A percentile compares a stretch with the other conserved stretches of the same genome.
phyloP scores from a whole-genome alignment of 1,140 invertebrate genomes.

The Diploscapter pachys region DNA sequence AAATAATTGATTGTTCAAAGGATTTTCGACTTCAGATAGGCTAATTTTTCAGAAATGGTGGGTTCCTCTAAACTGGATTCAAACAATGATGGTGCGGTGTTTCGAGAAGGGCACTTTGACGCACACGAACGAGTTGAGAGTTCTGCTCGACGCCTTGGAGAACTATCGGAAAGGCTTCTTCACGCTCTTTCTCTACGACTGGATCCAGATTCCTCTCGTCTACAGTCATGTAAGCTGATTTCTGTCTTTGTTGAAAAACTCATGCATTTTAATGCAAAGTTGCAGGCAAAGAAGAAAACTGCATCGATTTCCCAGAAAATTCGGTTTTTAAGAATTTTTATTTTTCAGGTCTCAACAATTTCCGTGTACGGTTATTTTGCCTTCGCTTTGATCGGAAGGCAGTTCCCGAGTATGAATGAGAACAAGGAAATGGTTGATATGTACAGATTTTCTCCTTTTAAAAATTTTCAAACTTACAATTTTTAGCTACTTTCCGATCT shows the following conservation, averaged over 20 bases:
- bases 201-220: conserved; percentile 64
- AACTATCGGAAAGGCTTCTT: conserved; percentile 44
- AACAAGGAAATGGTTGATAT: conserved; percentile 67
- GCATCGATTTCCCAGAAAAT: neutral
- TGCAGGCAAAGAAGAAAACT: neutral
- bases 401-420: conserved; percentile 34
- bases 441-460: conserved; percentile 9
- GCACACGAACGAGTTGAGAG: conserved; percentile 41
- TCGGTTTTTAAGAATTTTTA: neutral
- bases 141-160: conserved; percentile 40
- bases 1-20: no score
- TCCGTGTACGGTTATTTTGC: conserved; percentile 43
- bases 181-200: conserved; percentile 64
- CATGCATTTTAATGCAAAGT: no score
- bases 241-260: conserved; percentile 19
- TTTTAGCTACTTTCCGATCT: conserved; percentile 76
- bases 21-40: conserved; percentile 3
- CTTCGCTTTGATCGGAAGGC: conserved; percentile 42
- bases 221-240: conserved; percentile 63
- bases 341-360: conserved; percentile 51
- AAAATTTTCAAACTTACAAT: neutral
- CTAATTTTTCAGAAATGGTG: conserved; percentile 41
- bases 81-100: conserved; percentile 45
- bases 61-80: conserved; percentile 43
- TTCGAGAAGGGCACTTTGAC: conserved; percentile 40